Evolutionary conservation across 2,113 vertebrate genomes (phyloP), one percentile per base, ranked within the genome.

Genomic region (Catharus minimus): DNA sequence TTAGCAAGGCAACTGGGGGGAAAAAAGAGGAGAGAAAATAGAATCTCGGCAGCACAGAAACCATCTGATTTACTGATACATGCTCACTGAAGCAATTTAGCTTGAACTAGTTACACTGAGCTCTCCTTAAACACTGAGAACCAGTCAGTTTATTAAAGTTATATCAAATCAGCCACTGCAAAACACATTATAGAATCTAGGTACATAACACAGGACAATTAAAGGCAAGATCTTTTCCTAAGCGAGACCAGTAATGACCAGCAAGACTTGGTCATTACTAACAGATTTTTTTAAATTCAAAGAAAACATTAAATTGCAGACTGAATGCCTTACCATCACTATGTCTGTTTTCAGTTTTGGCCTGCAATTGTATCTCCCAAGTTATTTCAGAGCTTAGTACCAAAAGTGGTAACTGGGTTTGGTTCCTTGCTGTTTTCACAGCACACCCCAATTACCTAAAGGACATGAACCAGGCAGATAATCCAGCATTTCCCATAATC

Each of bases 1-100:
- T n/a, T 16, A 66, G 55, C 18, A 73, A 83, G 28, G 53, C 16
- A 60, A 57, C 0, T 1, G 3, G 5, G 21, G 3, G 10, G 2
- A 7, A 36, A 38, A 56, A 57, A n/a, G 8, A 78, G 12, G 2
- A 88, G 20, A 67, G 15, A 66, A 84, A 83, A 43, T 3, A 82
- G 10, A 41, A 90, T 33, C 32, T n/a, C 46, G 72, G 50, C 33
- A 65, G 43, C 8, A 39, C 2, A 85, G 38, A 89, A 88, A 80
- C 10, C 2, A 17, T n/a, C 12, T 2, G 2, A 58, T 57, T 43
- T 47, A 77, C 13, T 55, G 47, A 33, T 22, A 52, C 2, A 7
- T 4, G 46, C 10, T 76, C 26, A 72, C 8, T 4, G 5, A 15
- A 88, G 32, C 22, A 57, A 57, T 57, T 61, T 49, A 68, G 4